Evolutionary conservation across 2,113 vertebrate genomes (phyloP).

Genomic region (Silurus asotus): DNA sequence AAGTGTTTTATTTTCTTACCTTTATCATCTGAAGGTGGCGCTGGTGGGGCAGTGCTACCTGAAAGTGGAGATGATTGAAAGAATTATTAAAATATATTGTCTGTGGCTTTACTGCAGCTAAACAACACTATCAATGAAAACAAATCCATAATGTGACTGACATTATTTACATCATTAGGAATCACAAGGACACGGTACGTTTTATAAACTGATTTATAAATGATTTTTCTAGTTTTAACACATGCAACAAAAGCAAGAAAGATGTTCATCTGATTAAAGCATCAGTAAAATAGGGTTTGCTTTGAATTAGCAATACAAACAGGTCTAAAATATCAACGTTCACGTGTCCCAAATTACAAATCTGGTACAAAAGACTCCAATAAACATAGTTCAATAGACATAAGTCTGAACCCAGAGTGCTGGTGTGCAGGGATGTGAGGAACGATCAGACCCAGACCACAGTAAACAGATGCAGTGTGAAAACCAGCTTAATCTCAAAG

Average conservation of each 20-base stretch:
- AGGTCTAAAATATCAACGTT: too few relatives aligned
- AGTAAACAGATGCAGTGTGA: too few relatives aligned
- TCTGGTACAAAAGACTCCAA: too few relatives aligned
- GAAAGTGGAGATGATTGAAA: neutral
- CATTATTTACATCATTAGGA: too few relatives aligned
- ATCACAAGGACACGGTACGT: too few relatives aligned
- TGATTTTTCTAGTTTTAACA: neutral
- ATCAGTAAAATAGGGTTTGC: neutral
- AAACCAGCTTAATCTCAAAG: too few relatives aligned
- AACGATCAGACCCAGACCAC: too few relatives aligned
- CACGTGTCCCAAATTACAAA: too few relatives aligned
- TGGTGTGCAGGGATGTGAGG: too few relatives aligned
- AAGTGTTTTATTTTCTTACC: neutral
- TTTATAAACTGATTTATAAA: neutral
- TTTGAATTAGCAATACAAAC: neutral
- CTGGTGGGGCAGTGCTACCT: neutral
- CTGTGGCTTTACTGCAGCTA: neutral
- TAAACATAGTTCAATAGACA: too few relatives aligned
- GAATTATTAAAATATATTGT: neutral
- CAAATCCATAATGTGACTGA: too few relatives aligned
- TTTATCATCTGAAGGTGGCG: neutral
- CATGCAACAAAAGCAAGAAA: neutral
- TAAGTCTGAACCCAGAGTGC: too few relatives aligned
- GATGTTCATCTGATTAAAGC: neutral
- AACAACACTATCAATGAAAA: neutral